Base-by-base conservation (phyloP, 2,797 vertebrate species). In the Furcifer pardalis region DNA sequence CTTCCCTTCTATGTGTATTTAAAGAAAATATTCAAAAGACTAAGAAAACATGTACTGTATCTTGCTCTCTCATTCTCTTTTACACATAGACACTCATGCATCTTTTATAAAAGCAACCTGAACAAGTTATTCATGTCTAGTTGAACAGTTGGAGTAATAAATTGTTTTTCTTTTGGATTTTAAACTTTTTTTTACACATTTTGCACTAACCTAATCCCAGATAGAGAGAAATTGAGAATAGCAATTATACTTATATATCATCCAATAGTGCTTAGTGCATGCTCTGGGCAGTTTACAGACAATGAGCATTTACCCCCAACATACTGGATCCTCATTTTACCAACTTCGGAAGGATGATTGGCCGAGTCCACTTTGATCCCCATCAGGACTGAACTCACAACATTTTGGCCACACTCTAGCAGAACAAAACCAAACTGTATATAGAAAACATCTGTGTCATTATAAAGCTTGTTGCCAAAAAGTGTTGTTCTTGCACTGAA, bases 1-100 rank as follows among this genome's bases (percentile, higher is more conserved):
- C 40, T 87, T 12, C 37, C 6, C 4, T 25, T 37, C 30, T 42
- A 19, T 5, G 8, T 79, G 73, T 17, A 69, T 7, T 46, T 17
- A 85, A n/a, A 63, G 37, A 66, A 76, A 59, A 60, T 3, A 69
- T 46, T 42, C 40, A 73, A 73, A 84, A 83, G 71, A 44, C 35
- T 19, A 37, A 60, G 5, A 62, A 82, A 12, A 27, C 23, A 35
- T 9, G 49, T 56, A 19, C 52, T 17, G n/a, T n/a, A 19, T 56
- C 52, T 56, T 56, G 19, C 17, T 56, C 21, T 15, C 3, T 3
- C 19, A 4, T 19, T 56, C 52, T 56, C 15, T 56, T 19, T 56
- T 56, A 66, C 4, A 25, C 60, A 79, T 5, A n/a, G 13, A 63
- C 40, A 37, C 25, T 17, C 42, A 69, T 1, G 30, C 35, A 71